Percentiles rank a stretch among this genome's conserved stretches.
phyloP scores from a whole-genome alignment of 2,113 vertebrate genomes.

The Notarius lentiginosus region DNA sequence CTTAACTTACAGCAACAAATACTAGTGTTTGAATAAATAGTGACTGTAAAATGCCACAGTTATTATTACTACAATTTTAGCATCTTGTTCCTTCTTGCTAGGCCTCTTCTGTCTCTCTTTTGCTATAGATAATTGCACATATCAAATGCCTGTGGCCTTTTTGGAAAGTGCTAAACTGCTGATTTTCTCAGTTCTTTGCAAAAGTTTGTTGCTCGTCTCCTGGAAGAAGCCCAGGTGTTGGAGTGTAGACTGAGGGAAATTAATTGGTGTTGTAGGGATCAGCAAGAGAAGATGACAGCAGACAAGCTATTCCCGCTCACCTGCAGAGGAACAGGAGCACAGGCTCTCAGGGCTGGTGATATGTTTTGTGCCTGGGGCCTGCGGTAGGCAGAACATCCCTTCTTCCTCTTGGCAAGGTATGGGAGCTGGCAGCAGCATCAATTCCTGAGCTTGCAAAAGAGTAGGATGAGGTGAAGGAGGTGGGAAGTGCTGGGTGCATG shows the following conservation, averaged over 20 bases:
- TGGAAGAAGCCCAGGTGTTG: constrained; percentile 29
- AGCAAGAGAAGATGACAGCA: constrained; percentile 14
- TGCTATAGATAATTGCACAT: constrained; percentile 9
- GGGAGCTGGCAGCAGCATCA: constrained; percentile 7
- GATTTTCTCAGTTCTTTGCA: constrained; percentile 16
- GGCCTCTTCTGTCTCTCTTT: neutral
- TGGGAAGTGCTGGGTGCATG: neutral
- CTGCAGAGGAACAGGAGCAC: constrained; percentile 16
- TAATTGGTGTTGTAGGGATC: constrained; percentile 42
- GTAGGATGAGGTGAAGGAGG: neutral
- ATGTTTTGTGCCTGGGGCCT: constrained; percentile 12
- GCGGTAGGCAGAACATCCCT: constrained; percentile 25
- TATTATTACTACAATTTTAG: neutral
- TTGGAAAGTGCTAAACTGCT: constrained; percentile 12
- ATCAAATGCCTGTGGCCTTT: neutral
- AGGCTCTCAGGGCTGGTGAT: neutral
- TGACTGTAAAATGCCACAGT: neutral
- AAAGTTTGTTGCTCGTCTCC: constrained; percentile 22
- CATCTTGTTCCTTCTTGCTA: neutral
- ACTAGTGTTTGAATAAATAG: neutral
- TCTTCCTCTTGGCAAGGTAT: neutral
- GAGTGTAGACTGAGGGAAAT: constrained; percentile 31
- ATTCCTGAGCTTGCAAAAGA: constrained; percentile 25
- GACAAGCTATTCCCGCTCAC: neutral
- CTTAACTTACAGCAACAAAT: neutral